Evolutionary conservation across 2,113 vertebrate genomes (phyloP).

Genomic region (Microtus oregoni): DNA sequence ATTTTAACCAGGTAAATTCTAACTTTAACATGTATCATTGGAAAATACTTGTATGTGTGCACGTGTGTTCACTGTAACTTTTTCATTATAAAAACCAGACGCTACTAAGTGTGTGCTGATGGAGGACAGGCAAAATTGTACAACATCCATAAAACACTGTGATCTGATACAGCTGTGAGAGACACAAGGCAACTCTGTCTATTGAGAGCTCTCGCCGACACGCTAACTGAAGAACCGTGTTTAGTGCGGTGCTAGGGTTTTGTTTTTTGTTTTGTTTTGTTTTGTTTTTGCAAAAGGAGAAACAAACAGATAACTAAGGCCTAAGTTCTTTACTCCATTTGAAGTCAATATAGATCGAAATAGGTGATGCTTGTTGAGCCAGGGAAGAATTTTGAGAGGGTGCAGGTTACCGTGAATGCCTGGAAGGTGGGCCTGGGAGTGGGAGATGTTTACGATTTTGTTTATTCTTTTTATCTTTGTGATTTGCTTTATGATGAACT

Average conservation of each 20-base stretch:
- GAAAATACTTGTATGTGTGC: constrained; percentile 1
- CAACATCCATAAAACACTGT: background rate
- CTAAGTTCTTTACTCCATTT: background rate
- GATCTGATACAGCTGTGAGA: background rate
- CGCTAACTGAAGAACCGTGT: background rate
- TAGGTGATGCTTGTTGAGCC: background rate
- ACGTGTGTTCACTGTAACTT: background rate
- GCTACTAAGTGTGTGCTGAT: background rate
- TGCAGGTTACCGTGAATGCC: background rate
- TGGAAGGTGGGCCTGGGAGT: background rate
- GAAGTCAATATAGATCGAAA: background rate
- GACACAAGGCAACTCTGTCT: background rate
- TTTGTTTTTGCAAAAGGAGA: constrained; percentile 3
- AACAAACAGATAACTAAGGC: background rate
- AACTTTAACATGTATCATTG: background rate
- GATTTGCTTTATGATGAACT: background rate
- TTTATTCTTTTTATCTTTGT: background rate
- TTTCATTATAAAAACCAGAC: constrained; percentile 32
- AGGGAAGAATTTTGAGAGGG: background rate
- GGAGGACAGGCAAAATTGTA: background rate
- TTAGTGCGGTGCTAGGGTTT: background rate
- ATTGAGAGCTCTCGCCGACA: background rate
- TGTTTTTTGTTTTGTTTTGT: background rate
- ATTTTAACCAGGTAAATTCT: constrained; percentile 28
- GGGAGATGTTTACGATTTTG: background rate